Evolutionary conservation across 2,113 vertebrate genomes (phyloP).

Genomic region (Grammomys dolichurus): DNA sequence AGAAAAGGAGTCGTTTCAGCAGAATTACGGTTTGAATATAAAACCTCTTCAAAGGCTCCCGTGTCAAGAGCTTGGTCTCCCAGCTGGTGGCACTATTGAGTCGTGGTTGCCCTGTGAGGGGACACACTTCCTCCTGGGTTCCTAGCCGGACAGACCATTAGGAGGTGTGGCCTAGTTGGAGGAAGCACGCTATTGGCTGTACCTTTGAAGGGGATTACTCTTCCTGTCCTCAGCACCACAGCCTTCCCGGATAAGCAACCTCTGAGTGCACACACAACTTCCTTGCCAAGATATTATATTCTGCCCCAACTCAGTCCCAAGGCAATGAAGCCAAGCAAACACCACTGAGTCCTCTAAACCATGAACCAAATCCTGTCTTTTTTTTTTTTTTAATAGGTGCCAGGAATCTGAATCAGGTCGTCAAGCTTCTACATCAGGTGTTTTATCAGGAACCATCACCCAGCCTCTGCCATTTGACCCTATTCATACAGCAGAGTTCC

Average conservation of each 20-base stretch:
- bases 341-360: neutral
- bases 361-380: neutral
- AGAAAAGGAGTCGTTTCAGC: neutral
- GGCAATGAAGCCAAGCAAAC: neutral
- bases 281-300: neutral
- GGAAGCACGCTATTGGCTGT: neutral
- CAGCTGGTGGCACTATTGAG: neutral
- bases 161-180: neutral
- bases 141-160: neutral
- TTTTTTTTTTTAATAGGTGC: no score
- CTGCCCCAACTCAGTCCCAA: neutral
- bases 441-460: neutral
- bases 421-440: no score
- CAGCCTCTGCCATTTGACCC: neutral
- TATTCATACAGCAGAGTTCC: neutral
- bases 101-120: neutral
- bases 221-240: neutral
- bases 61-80: neutral
- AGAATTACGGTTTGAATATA: neutral
- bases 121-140: neutral
- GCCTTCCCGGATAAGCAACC: neutral
- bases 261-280: no score
- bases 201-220: neutral
- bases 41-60: neutral
- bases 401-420: neutral